Conservation (phyloP, 1,140 invertebrate genomes). For the Drosophila orosa region DNA sequence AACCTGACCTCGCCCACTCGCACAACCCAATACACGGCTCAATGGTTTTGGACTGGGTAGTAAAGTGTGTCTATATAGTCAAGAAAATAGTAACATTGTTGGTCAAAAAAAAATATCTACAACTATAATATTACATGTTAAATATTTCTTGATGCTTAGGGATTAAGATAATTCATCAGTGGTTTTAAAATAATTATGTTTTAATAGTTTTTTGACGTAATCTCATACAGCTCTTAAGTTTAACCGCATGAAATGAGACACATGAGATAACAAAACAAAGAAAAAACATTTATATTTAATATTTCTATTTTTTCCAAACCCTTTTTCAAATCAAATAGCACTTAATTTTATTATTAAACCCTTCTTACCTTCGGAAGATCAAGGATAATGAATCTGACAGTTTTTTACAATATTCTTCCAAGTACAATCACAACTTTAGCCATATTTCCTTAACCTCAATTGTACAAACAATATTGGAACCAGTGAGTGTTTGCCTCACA, state of each 20-base stretch:
- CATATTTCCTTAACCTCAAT: background rate
- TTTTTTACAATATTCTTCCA: background rate
- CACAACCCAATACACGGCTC: conserved; percentile 9
- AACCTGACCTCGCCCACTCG: conserved; percentile 10
- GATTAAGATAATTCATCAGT: background rate
- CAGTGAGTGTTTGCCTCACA: conserved; percentile 41
- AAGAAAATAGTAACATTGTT: background rate
- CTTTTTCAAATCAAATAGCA: background rate
- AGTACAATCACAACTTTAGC: background rate
- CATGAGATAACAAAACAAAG: background rate
- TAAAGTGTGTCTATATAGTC: background rate
- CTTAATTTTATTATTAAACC: background rate
- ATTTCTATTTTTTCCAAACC: background rate
- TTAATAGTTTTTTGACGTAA: background rate
- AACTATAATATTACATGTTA: background rate
- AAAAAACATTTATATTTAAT: background rate
- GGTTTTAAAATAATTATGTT: background rate
- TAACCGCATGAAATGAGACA: background rate
- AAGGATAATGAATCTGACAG: background rate
- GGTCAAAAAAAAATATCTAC: background rate
- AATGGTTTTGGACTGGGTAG: conserved; percentile 2
- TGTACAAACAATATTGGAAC: background rate
- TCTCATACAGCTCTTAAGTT: background rate
- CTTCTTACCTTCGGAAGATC: background rate
- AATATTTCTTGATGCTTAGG: fast-evolving